Evolutionary conservation across 2,797 vertebrate genomes (phyloP), one percentile per base, ranked within the genome.

Genomic region (Hoplostethus atlanticus): DNA sequence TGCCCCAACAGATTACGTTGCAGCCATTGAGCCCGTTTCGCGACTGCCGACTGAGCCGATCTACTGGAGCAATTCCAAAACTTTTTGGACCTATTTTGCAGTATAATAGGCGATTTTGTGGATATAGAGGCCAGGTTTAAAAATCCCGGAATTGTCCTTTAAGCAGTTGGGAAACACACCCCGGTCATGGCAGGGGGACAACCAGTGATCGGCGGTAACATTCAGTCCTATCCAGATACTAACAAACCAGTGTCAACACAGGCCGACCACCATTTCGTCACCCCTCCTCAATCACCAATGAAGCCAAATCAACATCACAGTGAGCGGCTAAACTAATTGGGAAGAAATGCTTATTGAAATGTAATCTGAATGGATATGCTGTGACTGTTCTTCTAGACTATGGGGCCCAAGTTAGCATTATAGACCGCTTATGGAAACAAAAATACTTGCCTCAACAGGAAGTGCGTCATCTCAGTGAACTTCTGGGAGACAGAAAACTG

Each of bases 331-430:
- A 64, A 1, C 44, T 68, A 10, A 56, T 73, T 54, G 57, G 52
- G 16, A 17, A 67, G 7, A 77, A 72, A 56, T 68, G 63, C 21
- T 25, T 68, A 52, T 34, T 73, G 57, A 73, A 68, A 63, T 75
- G 60, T 21, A 59, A 71, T 38, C 47, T 71, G 15, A 53, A 13
- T 40, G 62, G 53, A 0, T 55, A 64, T 28, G 3, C 30, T 42
- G 30, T 54, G 25, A 51, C 28, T 25, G 46, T 16, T 48, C 48
- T 61, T 17, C 47, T 53, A 13, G 64, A 79, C 9, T 67, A 38
- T 28, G 76, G 65, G 0, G 38, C 59, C 2, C 71, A 79, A 5
- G 64, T 68, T 3, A 79, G 59, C 10, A 79, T 77, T 9, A 51
- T 62, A 30, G 68, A 77, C 42, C 10, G 11, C 4, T 2, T 6